A percentile compares a stretch with the other conserved stretches of the same genome.
Conservation (phyloP, 2,113 vertebrate genomes). For the Mugil cephalus region DNA sequence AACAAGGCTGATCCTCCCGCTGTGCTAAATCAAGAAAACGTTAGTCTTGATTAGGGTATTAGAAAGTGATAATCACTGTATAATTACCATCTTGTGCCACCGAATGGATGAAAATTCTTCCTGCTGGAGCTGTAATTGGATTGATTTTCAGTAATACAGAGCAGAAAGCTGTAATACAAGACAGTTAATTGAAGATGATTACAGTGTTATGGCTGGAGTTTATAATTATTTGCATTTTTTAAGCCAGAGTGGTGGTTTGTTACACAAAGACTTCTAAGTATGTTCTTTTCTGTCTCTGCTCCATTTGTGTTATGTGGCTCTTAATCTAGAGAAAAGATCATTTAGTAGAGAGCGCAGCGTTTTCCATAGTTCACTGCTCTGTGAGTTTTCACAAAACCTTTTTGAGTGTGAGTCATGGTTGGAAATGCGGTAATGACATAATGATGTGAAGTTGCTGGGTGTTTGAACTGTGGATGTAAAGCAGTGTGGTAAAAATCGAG, state of each 20-base stretch:
- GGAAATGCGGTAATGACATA: no score
- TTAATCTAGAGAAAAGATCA: neutral
- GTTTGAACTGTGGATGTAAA: no score
- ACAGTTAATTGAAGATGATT: constrained; percentile 10
- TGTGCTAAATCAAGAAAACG: constrained; percentile 31
- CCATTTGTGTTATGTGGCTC: neutral
- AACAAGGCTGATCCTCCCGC: constrained; percentile 20
- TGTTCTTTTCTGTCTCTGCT: neutral
- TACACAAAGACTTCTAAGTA: neutral
- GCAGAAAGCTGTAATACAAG: constrained; percentile 1
- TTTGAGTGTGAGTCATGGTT: no score
- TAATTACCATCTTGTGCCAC: constrained; percentile 31
- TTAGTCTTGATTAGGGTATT: constrained; percentile 42
- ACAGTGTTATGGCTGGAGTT: neutral
- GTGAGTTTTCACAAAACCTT: no score
- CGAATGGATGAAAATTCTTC: constrained; percentile 19
- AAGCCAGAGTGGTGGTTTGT: neutral
- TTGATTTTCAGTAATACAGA: constrained; percentile 20
- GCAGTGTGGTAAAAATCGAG: no score
- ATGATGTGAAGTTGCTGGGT: no score
- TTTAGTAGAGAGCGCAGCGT: neutral
- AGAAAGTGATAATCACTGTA: constrained; percentile 25
- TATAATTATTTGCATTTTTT: neutral
- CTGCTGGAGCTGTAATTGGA: constrained; percentile 17
- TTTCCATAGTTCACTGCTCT: neutral